Evolutionary conservation across 2,888 invertebrate species (phyloP), one percentile per base, ranked within the genome.

Genomic region (Lypha dubia): DNA sequence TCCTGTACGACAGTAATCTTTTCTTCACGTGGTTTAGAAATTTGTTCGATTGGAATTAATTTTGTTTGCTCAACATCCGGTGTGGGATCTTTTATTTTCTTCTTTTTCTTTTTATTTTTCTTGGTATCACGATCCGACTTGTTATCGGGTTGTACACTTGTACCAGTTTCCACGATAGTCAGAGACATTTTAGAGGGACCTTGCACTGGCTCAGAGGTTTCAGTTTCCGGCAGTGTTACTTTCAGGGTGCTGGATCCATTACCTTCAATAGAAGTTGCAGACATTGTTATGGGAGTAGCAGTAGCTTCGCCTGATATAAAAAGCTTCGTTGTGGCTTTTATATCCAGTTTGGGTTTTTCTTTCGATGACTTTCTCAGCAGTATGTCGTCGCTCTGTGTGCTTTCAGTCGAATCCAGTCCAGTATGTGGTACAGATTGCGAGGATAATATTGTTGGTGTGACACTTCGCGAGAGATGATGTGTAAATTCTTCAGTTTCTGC

Each of bases 101-200:
- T 95, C 93, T 94, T 95, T 93, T 93, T 94, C 93, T 93, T 94
- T 92, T 94, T 94, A 91, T 93, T 94, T 90, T 93, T 93, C 88
- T 94, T 94, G 62, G 92, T 92, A 86, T 93, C 93, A 83, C 92
- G 92, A 24, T 75, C 81, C 5, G 81, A 13, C 38, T 56, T 53
- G 13, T 32, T 46, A n/a, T 28, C 38, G 2, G 76, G 74, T 46
- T 74, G 76, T 28, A 75, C 63, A 1, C 77, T 49, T 4, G 53
- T 65, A 6, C 46, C 51, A 20, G 89, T 93, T 87, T 92, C 91
- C 15, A 90, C 87, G 56, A 92, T 91, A 44, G 89, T 91, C 86
- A 92, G 89, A 82, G 89, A 90, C 2, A 92, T 88, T 84, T 92
- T 92, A 20, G 62, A 68, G 13, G 63, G 77, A 6, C 65, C 63